These are phyloP conservation scores for Cantharis rufa DNA, from an alignment of 2,888 invertebrate genomes.

Conservation along the genomic window DNA sequence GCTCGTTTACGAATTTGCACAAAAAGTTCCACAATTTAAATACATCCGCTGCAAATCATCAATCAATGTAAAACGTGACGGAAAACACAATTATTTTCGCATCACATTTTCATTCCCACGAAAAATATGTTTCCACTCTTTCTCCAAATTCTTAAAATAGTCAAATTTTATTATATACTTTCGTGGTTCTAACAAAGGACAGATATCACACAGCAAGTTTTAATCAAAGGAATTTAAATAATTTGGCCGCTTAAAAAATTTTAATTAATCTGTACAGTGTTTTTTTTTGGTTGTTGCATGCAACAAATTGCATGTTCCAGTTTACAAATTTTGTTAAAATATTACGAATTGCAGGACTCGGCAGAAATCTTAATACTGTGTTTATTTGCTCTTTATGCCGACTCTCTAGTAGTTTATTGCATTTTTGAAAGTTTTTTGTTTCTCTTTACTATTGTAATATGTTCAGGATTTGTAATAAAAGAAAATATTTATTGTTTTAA, in stretches of 20 bases:
- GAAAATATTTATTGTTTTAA: neutral
- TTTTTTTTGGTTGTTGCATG: neutral
- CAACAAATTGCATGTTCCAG: neutral
- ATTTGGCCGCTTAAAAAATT: neutral
- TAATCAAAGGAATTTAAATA: neutral
- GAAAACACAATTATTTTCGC: constrained; percentile 31
- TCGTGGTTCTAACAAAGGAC: neutral
- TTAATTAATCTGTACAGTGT: neutral
- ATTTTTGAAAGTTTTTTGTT: neutral
- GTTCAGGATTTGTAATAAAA: neutral
- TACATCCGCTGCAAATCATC: constrained; percentile 25
- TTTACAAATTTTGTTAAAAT: neutral
- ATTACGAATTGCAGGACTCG: neutral
- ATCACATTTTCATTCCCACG: constrained; percentile 28
- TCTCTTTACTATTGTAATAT: neutral
- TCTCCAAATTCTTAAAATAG: constrained; percentile 9
- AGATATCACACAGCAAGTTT: neutral
- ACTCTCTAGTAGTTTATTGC: neutral
- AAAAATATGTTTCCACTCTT: constrained; percentile 12
- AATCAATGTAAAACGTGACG: constrained; percentile 28
- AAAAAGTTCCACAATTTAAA: constrained; percentile 20
- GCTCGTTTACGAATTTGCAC: constrained; percentile 1
- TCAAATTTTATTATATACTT: neutral
- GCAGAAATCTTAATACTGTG: neutral
- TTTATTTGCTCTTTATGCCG: neutral